phyloP scores from a whole-genome alignment of 2,888 invertebrate genomes.

The Siphlonurus alternatus region DNA sequence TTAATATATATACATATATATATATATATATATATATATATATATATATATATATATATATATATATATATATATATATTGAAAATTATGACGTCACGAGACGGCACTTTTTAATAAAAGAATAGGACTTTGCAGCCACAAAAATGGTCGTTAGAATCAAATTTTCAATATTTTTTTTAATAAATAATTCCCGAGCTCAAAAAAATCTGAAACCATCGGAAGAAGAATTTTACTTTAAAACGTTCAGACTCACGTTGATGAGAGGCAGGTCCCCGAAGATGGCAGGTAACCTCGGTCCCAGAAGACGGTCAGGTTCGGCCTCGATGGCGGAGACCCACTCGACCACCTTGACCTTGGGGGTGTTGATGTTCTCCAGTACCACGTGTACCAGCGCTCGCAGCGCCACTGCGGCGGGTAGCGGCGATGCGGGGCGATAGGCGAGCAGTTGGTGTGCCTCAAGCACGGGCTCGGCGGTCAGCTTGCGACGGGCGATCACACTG shows the following conservation, averaged over 20 bases:
- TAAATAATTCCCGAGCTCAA: too few species aligned
- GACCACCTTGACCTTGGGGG: slow-evolving; percentile 40
- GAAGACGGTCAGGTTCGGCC: slow-evolving; percentile 26
- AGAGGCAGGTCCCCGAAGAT: slow-evolving; percentile 34
- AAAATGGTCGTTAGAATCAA: too few species aligned
- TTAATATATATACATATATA: too few species aligned
- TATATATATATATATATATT: too few species aligned
- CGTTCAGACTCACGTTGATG: slow-evolving; percentile 17
- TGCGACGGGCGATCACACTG: slow-evolving; percentile 49
- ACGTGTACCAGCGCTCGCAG: slow-evolving; percentile 47
- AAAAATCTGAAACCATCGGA: too few species aligned
- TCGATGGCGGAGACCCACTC: slow-evolving; percentile 29
- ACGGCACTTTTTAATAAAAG: too few species aligned
- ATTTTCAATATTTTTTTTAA: too few species aligned
- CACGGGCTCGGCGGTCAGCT: slow-evolving; percentile 53
- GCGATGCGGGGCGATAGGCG: slow-evolving; percentile 31
- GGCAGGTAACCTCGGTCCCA: slow-evolving; percentile 21
- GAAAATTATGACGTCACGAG: too few species aligned
- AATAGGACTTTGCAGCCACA: too few species aligned
- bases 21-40: too few species aligned
- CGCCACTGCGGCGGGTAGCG: slow-evolving; percentile 29
- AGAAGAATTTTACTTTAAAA: too few species aligned
- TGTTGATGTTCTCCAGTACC: slow-evolving; percentile 49
- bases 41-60: too few species aligned
- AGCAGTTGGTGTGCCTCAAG: slow-evolving; percentile 59